Evolutionary conservation across 2,797 vertebrate species (phyloP).

Genomic region (Tragopan temminckii): DNA sequence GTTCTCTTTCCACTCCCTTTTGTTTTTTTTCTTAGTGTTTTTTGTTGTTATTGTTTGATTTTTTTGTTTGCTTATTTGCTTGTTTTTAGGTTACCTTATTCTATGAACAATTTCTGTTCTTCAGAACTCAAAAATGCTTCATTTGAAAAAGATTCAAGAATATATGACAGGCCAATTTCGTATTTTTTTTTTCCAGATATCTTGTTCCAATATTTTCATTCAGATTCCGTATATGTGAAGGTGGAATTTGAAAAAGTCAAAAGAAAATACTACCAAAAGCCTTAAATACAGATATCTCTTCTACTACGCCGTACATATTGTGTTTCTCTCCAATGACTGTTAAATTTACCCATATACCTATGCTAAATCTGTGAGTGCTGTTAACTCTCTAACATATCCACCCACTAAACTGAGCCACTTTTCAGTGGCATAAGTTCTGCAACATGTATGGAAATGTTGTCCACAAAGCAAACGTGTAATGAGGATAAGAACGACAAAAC

Average conservation of each 20-base stretch:
- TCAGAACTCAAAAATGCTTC: not conserved
- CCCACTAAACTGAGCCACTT: not conserved
- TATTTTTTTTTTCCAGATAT: not conserved
- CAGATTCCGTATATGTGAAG: not conserved
- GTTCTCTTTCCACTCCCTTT: not conserved
- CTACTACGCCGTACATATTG: not conserved
- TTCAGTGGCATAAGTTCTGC: not conserved
- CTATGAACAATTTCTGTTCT: not conserved
- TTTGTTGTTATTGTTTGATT: not conserved
- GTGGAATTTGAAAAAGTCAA: not conserved
- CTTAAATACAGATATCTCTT: not conserved
- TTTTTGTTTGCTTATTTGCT: not conserved
- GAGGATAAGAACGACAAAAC: not conserved
- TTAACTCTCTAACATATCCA: not conserved
- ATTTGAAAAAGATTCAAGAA: not conserved
- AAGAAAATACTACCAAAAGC: not conserved
- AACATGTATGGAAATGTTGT: not conserved
- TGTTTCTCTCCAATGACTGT: not conserved
- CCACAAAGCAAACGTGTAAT: not conserved
- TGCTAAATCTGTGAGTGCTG: not conserved
- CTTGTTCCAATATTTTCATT: not conserved
- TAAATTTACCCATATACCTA: not conserved
- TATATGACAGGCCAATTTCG: not conserved
- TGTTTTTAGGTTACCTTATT: not conserved
- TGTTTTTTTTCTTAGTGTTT: not conserved